Evolutionary conservation across 2,888 invertebrate genomes (phyloP), one percentile per base, ranked within the genome.

Genomic region (Synergus laeviventris): DNA sequence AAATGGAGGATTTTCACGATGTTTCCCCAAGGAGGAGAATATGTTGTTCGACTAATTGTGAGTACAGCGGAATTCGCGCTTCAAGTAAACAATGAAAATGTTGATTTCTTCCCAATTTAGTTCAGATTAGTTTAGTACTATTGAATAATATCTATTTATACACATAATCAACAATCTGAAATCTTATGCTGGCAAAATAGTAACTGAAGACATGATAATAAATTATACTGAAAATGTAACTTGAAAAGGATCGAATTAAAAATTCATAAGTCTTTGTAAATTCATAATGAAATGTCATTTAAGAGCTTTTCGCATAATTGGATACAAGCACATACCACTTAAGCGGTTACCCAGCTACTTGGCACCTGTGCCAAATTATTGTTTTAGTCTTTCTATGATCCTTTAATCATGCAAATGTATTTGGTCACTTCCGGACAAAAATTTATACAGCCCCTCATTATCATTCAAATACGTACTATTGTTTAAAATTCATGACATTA

Each of bases 321-420:
- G 56, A 74, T 61, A 66, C 64, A 70, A 70, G 49, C 45, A 70
- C 70, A 31, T 70, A 70, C 36, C 18, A 18, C 70, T 36, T n/a
- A 70, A 54, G 70, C 31, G 31, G 70, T 70, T 70, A n/a, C 49
- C 70, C 70, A 49, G 49, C 70, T 77, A 75, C 62, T 84, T 84
- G 83, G 84, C 82, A 79, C 76, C 66, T 74, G 77, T 76, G 83
- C 83, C 84, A 83, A 83, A 84, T 84, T 83, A 84, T 82, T 70
- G 81, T 78, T 82, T 82, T 82, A 80, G 76, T 76, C 31, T 49
- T 54, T 70, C 12, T 36, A 4, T 49, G 11, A 70, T 70, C 70
- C 31, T 45, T 54, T 49, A 49, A 49, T 49, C 45, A 70, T 18
- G 11, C 54, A 54, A 9, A 18, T 49, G 2, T 49, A 49, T 18